Percentiles rank a stretch among this genome's conserved stretches.
phyloP scores from a whole-genome alignment of 2,888 invertebrate species.

The Gerris lacustris region DNA sequence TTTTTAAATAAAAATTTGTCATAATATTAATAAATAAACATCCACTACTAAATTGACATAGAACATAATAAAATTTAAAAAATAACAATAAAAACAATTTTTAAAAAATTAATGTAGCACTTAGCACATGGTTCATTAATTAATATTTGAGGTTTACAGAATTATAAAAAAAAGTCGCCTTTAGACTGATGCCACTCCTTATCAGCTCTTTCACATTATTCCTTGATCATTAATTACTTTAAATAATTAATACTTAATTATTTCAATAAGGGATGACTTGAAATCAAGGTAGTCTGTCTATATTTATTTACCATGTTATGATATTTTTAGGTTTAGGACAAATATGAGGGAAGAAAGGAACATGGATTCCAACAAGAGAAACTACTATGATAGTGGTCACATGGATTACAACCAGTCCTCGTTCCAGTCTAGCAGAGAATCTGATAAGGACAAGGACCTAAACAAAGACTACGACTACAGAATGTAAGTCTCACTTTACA shows the following conservation, averaged over 20 bases:
- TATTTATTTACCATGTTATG: too few species aligned
- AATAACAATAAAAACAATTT: too few species aligned
- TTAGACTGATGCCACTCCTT: not conserved
- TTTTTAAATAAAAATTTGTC: too few species aligned
- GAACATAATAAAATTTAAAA: too few species aligned
- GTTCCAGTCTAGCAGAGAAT: not conserved
- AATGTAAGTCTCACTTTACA: conserved; percentile 26
- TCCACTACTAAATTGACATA: too few species aligned
- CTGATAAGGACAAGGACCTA: conserved; percentile 28
- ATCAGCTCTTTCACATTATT: not conserved
- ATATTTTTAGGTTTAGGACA: not conserved
- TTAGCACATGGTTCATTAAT: too few species aligned
- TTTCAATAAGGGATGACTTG: too few species aligned
- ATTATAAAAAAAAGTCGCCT: not conserved
- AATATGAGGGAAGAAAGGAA: not conserved
- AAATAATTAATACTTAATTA: too few species aligned
- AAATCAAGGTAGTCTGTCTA: too few species aligned
- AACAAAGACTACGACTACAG: conserved; percentile 37
- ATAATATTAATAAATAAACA: too few species aligned
- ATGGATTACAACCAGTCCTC: not conserved
- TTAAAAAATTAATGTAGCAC: too few species aligned
- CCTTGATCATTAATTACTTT: not conserved
- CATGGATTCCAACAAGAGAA: not conserved
- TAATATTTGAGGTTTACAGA: too few species aligned
- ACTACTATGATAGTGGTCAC: not conserved